Percentiles rank a stretch among this genome's conserved stretches.
phyloP scores from a whole-genome alignment of 92 coral and sea anemone species.

The Parazoanthus darwini region DNA sequence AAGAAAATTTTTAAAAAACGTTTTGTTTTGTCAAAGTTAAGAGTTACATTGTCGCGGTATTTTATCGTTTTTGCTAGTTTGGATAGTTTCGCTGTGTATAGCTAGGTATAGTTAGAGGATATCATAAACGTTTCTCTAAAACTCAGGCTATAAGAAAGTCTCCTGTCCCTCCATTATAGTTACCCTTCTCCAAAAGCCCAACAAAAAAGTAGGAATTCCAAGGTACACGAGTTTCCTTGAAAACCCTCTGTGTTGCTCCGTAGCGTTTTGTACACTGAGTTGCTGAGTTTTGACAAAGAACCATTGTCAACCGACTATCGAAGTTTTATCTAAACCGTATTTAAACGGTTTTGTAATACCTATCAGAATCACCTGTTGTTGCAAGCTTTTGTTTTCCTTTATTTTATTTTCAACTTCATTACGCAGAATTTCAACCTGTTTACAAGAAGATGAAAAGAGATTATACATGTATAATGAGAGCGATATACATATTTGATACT shows the following conservation, averaged over 20 bases:
- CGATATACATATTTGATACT: too few relatives aligned
- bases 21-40: neutral
- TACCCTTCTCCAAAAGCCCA: too few relatives aligned
- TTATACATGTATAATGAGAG: neutral
- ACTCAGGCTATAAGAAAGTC: neutral
- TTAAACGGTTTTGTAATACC: neutral
- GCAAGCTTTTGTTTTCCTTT: slow-evolving; percentile 39
- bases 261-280: neutral
- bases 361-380: slow-evolving; percentile 40
- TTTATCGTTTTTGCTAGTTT: neutral
- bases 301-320: too few relatives aligned
- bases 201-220: too few relatives aligned
- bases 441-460: neutral
- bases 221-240: too few relatives aligned
- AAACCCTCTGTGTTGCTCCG: neutral
- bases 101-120: too few relatives aligned
- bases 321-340: too few relatives aligned
- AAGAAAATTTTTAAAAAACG: neutral
- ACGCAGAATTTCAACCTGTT: slow-evolving; percentile 31
- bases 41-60: neutral
- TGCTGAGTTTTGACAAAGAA: too few relatives aligned
- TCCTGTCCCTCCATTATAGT: neutral
- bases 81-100: neutral
- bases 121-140: neutral
- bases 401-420: slow-evolving; percentile 24